A percentile compares a stretch with the other conserved stretches of the same genome.
These are phyloP conservation scores for Lagodon rhomboides DNA, from an alignment of 2,797 vertebrate genomes.

Conservation along the genomic window DNA sequence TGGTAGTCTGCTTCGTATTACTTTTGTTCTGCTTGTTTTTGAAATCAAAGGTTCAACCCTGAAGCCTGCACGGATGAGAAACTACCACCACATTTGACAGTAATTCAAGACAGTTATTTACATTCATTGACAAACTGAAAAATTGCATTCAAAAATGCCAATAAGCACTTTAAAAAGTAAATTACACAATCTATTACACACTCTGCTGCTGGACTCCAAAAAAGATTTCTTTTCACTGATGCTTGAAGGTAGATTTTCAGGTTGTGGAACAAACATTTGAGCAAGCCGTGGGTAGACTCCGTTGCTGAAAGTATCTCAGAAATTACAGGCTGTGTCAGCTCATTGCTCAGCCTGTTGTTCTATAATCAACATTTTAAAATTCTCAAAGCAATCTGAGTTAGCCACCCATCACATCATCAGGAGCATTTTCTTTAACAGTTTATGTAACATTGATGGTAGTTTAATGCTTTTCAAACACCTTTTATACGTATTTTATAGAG, in stretches of 20 bases:
- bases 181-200: conserved; percentile 9
- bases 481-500: neutral
- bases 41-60: neutral
- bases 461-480: conserved; percentile 3
- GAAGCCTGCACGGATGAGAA: neutral
- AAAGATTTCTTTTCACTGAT: neutral
- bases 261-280: neutral
- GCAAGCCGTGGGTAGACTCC: neutral
- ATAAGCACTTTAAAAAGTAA: conserved; percentile 1
- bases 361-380: conserved; percentile 15
- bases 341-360: neutral
- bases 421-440: conserved; percentile 30
- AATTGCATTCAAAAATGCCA: neutral
- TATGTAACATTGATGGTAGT: conserved; percentile 2
- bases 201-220: neutral
- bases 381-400: neutral
- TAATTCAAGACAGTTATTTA: neutral
- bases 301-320: neutral
- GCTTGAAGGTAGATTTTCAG: neutral
- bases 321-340: neutral
- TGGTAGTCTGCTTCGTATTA: neutral
- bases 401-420: neutral
- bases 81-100: neutral
- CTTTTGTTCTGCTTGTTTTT: neutral
- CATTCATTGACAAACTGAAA: neutral